Conservation (phyloP, 1,140 invertebrate species). For the Drosophila jambulina region DNA sequence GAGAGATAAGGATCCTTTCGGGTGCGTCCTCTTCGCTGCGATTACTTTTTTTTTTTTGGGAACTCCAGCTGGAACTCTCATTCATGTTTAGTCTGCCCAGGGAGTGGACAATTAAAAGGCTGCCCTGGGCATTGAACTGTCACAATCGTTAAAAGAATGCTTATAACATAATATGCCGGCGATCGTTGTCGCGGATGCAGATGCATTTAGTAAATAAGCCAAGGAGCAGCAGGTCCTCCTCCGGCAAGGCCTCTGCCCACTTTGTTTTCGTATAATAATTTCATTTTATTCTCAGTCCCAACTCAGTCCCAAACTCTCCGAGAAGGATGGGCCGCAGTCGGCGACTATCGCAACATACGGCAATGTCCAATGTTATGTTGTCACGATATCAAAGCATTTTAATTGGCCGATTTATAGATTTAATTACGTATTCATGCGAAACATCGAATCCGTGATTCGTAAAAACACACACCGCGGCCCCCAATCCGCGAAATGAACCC, state of each 20-base stretch:
- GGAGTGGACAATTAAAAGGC: slow-evolving; percentile 45
- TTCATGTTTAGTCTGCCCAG: slow-evolving; percentile 29
- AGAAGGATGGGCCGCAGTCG: slow-evolving; percentile 27
- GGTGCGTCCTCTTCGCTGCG: slow-evolving; percentile 10
- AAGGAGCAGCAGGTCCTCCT: slow-evolving; percentile 4
- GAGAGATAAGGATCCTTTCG: slow-evolving; percentile 17
- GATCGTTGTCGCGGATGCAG: slow-evolving; percentile 31
- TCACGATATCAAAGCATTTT: slow-evolving; percentile 85
- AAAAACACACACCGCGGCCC: slow-evolving; percentile 84
- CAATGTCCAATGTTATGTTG: slow-evolving; percentile 85
- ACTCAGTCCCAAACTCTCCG: too few species aligned
- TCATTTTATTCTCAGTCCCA: slow-evolving; percentile 67
- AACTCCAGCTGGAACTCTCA: slow-evolving; percentile 20
- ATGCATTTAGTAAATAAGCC: slow-evolving; percentile 36
- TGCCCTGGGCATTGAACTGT: slow-evolving; percentile 59
- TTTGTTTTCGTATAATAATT: slow-evolving; percentile 74
- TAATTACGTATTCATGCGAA: slow-evolving; percentile 85
- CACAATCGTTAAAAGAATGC: slow-evolving; percentile 66
- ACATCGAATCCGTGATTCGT: slow-evolving; percentile 85
- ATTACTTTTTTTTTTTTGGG: slow-evolving; percentile 19
- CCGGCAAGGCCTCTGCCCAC: slow-evolving; percentile 28
- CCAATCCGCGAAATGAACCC: slow-evolving; percentile 38
- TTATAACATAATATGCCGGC: slow-evolving; percentile 67
- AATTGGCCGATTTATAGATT: slow-evolving; percentile 85
- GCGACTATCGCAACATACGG: slow-evolving; percentile 46